Conservation (phyloP, 2,113 vertebrate genomes). For the Epinephelus fuscoguttatus region DNA sequence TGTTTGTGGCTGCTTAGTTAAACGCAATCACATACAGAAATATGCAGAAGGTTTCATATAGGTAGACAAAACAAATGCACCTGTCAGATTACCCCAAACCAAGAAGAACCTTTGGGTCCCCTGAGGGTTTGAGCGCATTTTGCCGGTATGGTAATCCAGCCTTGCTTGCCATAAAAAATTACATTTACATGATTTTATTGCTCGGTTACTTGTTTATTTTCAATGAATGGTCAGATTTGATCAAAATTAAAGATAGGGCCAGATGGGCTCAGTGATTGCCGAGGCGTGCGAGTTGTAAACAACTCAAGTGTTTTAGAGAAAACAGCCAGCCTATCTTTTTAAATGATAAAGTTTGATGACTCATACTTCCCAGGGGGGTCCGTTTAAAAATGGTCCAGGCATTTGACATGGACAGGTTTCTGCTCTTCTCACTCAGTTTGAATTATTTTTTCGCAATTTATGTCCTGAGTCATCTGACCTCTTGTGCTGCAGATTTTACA, state of each 20-base stretch:
- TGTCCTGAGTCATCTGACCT: neutral
- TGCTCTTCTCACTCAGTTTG: neutral
- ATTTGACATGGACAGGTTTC: neutral
- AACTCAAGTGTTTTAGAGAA: neutral
- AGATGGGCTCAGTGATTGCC: neutral
- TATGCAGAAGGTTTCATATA: neutral
- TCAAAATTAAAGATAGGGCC: neutral
- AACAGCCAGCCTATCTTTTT: neutral
- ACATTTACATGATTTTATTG: neutral
- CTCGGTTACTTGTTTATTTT: neutral
- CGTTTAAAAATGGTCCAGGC: neutral
- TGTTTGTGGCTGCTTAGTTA: constrained; percentile 17
- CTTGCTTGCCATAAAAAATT: neutral
- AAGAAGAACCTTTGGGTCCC: neutral
- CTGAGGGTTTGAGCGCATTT: neutral
- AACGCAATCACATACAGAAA: constrained; percentile 8
- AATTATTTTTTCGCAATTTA: neutral
- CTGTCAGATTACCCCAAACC: constrained; percentile 6
- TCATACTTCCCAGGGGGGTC: neutral
- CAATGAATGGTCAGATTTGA: neutral
- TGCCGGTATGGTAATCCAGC: neutral
- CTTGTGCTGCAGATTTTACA: neutral
- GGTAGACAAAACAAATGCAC: neutral
- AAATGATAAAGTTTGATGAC: neutral
- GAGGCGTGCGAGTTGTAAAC: neutral